phyloP scores from a whole-genome alignment of 2,797 vertebrate species.

The Graptemys geographica region DNA sequence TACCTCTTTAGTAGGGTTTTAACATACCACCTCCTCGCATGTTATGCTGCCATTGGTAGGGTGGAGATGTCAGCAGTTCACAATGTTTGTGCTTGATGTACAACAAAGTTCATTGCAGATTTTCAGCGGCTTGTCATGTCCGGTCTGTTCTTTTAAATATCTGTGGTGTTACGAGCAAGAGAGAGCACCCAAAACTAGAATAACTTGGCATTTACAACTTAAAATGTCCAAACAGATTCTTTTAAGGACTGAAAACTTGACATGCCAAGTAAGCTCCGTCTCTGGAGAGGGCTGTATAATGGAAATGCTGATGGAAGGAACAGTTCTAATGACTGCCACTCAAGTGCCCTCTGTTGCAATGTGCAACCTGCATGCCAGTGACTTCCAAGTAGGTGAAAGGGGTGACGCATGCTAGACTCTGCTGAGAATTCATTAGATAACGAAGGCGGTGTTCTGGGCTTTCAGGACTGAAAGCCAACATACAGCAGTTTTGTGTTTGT shows the following conservation, averaged over 20 bases:
- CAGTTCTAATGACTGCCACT: neutral
- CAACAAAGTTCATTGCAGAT: neutral
- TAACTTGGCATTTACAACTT: neutral
- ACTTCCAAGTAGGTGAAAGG: constrained; percentile 23
- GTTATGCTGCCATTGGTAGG: neutral
- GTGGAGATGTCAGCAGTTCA: too few relatives aligned
- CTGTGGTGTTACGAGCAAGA: neutral
- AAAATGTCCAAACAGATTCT: neutral
- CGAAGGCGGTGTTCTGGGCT: neutral
- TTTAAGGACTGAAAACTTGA: neutral
- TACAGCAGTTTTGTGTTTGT: constrained; percentile 1
- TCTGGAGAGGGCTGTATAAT: neutral
- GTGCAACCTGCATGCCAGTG: neutral
- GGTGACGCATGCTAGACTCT: neutral
- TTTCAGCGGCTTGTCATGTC: neutral
- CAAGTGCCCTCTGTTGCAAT: neutral
- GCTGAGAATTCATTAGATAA: constrained; percentile 38
- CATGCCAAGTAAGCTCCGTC: neutral
- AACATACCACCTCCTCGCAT: neutral
- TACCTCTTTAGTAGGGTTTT: neutral
- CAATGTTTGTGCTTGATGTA: too few relatives aligned
- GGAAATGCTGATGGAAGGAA: neutral
- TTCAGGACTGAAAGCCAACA: constrained; percentile 43
- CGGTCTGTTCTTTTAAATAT: neutral
- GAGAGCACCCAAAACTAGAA: neutral